Evolutionary conservation across 2,113 vertebrate genomes (phyloP).

Genomic region (Hyperopisus bebe): DNA sequence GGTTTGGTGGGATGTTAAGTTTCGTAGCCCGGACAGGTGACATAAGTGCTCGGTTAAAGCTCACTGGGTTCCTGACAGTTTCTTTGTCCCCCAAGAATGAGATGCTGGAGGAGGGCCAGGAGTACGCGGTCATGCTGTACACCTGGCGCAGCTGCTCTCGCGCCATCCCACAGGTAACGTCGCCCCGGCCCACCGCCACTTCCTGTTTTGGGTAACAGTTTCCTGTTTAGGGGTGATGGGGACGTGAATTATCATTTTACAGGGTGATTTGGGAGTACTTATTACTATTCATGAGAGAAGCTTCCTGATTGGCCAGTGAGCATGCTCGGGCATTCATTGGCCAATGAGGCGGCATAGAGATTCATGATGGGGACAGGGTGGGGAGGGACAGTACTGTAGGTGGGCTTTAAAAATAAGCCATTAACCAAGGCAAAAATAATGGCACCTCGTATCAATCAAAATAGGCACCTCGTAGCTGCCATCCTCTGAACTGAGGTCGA

Average conservation of each 20-base stretch:
- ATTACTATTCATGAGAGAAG: not conserved
- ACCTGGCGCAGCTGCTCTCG: constrained; percentile 98
- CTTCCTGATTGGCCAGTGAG: not conserved
- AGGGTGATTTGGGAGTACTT: not conserved
- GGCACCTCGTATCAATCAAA: not conserved
- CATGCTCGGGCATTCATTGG: not conserved
- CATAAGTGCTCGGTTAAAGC: not conserved
- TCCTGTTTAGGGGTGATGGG: not conserved
- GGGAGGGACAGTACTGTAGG: not conserved
- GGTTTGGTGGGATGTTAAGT: not conserved
- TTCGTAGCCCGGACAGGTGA: not conserved
- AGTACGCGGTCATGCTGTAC: constrained; percentile 97
- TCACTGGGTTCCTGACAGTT: not conserved
- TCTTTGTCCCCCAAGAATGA: constrained; percentile 73
- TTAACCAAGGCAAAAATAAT: not conserved
- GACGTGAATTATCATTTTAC: no score
- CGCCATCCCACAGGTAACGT: constrained; percentile 90
- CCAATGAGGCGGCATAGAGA: no score
- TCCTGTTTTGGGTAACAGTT: not conserved
- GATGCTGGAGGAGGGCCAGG: constrained; percentile 96
- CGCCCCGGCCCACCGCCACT: not conserved
- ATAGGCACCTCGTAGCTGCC: not conserved
- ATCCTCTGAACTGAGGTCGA: not conserved
- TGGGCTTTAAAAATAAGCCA: not conserved
- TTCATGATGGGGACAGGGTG: not conserved